phyloP scores from a whole-genome alignment of 1,140 invertebrate genomes.

The Halesus radiatus region DNA sequence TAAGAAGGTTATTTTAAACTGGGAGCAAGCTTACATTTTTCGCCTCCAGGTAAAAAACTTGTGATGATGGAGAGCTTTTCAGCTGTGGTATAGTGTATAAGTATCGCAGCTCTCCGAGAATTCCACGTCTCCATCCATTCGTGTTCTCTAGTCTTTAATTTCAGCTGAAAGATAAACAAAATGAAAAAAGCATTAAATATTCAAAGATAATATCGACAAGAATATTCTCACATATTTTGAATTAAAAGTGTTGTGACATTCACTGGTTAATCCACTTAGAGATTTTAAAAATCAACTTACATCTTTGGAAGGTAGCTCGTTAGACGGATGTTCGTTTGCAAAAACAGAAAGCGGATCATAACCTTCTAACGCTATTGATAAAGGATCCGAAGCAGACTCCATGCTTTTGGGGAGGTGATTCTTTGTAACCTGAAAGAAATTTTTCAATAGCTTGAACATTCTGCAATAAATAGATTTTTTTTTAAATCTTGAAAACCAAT shows the following conservation, averaged over 20 bases:
- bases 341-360: slow-evolving; percentile 83
- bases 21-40: slow-evolving; percentile 76
- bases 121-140: slow-evolving; percentile 80
- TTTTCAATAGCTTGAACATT: no score
- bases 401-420: slow-evolving; percentile 32
- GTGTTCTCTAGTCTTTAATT: slow-evolving; percentile 65
- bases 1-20: no score
- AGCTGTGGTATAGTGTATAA: slow-evolving; percentile 91
- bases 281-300: slow-evolving; percentile 11
- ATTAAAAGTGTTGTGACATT: no score
- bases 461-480: no score
- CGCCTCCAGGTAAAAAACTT: slow-evolving; percentile 85
- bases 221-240: no score
- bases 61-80: slow-evolving; percentile 92
- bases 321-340: slow-evolving; percentile 71
- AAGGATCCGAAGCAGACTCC: slow-evolving; percentile 69
- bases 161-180: slow-evolving; percentile 57
- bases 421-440: slow-evolving; percentile 40
- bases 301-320: slow-evolving; percentile 57
- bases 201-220: no score
- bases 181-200: no score
- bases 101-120: slow-evolving; percentile 78
- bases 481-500: no score
- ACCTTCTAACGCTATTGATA: slow-evolving; percentile 76
- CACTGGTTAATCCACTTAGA: no score